Evolutionary conservation across 2,113 vertebrate species (phyloP).

Genomic region (Indri indri): DNA sequence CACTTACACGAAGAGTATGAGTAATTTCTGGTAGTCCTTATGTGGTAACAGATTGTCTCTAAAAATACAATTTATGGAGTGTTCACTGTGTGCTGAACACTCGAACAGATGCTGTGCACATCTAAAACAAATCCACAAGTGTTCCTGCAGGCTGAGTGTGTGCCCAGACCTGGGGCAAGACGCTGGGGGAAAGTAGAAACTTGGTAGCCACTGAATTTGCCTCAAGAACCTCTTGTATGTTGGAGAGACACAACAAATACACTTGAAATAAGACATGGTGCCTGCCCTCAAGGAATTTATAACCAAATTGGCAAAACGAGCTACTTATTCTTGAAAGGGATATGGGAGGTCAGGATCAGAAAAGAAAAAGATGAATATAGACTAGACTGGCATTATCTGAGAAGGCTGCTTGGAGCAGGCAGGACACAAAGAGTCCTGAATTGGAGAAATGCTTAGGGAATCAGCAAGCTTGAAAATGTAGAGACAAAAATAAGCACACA

Average conservation of each 20-base stretch:
- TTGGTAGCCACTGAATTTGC: background rate
- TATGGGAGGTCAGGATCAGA: background rate
- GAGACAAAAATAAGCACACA: background rate
- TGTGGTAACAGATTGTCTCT: constrained; percentile 66
- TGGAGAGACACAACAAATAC: background rate
- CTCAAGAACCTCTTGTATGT: background rate
- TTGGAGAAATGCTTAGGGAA: background rate
- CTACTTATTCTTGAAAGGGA: background rate
- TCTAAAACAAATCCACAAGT: constrained; percentile 56
- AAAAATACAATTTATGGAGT: constrained; percentile 60
- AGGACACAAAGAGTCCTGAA: background rate
- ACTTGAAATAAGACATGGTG: background rate
- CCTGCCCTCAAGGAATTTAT: background rate
- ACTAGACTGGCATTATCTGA: background rate
- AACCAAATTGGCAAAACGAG: background rate
- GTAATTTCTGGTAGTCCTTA: constrained; percentile 71
- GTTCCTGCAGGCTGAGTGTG: background rate
- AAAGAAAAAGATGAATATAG: background rate
- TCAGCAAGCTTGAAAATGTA: background rate
- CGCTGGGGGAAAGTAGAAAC: background rate
- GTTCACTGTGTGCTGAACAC: constrained; percentile 36
- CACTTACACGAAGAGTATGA: constrained; percentile 59
- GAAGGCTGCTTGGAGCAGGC: background rate
- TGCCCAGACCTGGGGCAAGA: background rate
- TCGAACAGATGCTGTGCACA: background rate